Evolutionary conservation across 2,888 invertebrate genomes (phyloP), one percentile per base, ranked within the genome.

Genomic region (Drosophila tripunctata): DNA sequence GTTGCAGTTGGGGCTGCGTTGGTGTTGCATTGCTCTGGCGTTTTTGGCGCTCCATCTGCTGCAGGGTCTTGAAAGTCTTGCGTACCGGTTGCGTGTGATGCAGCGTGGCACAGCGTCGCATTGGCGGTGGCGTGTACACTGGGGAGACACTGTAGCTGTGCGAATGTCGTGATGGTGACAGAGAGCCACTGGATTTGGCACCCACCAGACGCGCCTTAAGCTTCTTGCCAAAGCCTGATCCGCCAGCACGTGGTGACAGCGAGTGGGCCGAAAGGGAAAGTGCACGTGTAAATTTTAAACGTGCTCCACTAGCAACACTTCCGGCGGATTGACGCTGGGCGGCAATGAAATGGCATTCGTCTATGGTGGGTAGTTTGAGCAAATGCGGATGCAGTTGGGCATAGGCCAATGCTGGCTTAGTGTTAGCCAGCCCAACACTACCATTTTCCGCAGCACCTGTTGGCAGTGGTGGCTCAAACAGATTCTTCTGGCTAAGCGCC

Each of bases 1-100:
- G 82, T 24, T 87, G 86, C 36, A 88, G 30, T 31, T 78, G 75
- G 43, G 78, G 66, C 54, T 35, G 40, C 7, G 79, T 51, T 27
- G 27, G 36, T 14, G 57, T n/a, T 19, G 54, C 51, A 31, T 31
- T 56, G 19, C 15, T 47, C 38, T 73, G 78, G 14, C 79, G 77
- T 43, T 89, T 88, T 56, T 90, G 90, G 3, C 89, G 85, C 62
- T 90, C 90, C 52, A 90, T 56, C 65, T 90, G 89, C 52, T 90
- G 91, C 24, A 90, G 76, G 17, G 84, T 90, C 61, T 89, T 89
- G 48, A 90, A 90, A 40, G 87, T 87, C 62, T 89, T 89, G n/a
- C 90, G 86, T 12, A 81, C 88, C 4, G 90, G 90, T 33, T 89
- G 89, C n/a, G 87, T 90, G 63, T 91, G 90, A 48, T 91, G 90